A percentile compares a stretch with the other conserved stretches of the same genome.
Evolutionary conservation across 2,888 invertebrate genomes (phyloP).

Genomic region (Rambutsinella grinnellia): DNA sequence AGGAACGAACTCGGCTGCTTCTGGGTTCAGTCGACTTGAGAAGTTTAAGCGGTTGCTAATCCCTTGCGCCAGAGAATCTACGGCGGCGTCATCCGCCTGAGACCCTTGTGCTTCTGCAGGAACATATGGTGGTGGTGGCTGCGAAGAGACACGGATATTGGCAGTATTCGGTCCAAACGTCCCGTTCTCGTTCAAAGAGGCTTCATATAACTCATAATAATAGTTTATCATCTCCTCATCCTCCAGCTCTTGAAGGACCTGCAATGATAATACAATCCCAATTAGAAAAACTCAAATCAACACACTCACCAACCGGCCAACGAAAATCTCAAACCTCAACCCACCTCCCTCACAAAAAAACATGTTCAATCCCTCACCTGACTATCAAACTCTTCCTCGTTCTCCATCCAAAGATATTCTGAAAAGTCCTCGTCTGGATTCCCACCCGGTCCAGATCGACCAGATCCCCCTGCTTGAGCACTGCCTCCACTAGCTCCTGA

Average conservation of each 20-base stretch:
- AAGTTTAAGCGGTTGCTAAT: conserved; percentile 57
- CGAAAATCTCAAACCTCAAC: no score
- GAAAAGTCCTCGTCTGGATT: conserved; percentile 78
- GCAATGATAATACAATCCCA: conserved; percentile 65
- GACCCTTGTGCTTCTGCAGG: conserved; percentile 10
- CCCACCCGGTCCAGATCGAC: conserved; percentile 16
- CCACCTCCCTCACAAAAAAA: not conserved
- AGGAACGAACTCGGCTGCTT: conserved; percentile 89
- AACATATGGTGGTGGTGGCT: conserved; percentile 43
- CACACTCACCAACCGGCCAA: conserved; percentile 1
- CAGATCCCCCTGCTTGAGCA: not conserved
- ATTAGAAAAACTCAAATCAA: not conserved
- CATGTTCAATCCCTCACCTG: conserved; percentile 74
- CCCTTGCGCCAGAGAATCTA: conserved; percentile 59
- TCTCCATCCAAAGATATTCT: conserved; percentile 96
- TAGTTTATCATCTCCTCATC: conserved; percentile 91
- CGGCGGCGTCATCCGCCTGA: conserved; percentile 32
- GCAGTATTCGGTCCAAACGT: conserved; percentile 62
- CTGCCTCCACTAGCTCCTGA: conserved; percentile 19
- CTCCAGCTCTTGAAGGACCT: conserved; percentile 88
- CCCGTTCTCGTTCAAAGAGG: conserved; percentile 73
- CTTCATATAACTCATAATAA: conserved; percentile 77
- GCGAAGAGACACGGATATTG: conserved; percentile 53
- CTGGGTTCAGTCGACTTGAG: conserved; percentile 84
- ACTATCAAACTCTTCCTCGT: conserved; percentile 92